phyloP scores from a whole-genome alignment of 2,113 vertebrate genomes.

The Butorides virescens region DNA sequence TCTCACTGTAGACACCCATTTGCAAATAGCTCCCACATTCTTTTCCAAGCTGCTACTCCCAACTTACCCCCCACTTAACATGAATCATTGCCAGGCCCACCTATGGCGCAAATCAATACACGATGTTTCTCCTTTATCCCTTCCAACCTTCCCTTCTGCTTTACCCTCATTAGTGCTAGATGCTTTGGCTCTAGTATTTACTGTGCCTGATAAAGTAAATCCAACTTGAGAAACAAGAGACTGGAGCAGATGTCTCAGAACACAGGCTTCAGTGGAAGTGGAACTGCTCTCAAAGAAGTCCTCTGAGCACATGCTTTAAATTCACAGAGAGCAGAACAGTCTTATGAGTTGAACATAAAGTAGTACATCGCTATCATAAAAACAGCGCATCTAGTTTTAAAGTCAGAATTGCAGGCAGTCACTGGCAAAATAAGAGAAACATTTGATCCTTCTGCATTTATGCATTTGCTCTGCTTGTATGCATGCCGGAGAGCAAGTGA shows the following conservation, averaged over 20 bases:
- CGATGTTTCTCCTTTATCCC: not conserved
- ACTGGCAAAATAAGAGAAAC: not conserved
- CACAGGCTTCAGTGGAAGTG: not conserved
- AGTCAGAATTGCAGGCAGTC: not conserved
- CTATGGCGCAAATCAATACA: not conserved
- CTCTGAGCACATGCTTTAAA: not conserved
- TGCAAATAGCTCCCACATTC: slow-evolving; percentile 9
- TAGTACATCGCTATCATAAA: not conserved
- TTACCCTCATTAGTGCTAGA: not conserved
- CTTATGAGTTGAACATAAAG: not conserved
- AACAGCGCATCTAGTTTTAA: not conserved
- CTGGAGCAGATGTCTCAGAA: not conserved
- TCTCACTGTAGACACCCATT: not conserved
- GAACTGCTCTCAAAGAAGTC: not conserved
- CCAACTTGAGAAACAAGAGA: not conserved
- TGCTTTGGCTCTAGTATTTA: not conserved
- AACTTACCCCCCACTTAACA: not conserved
- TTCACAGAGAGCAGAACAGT: not conserved
- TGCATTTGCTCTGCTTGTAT: not conserved
- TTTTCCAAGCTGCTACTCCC: slow-evolving; percentile 29
- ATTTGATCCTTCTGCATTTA: not conserved
- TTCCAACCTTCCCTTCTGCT: not conserved
- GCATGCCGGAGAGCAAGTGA: not conserved
- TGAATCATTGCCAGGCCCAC: not conserved
- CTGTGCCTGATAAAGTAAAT: not conserved